These are phyloP conservation scores for Chelonus formosanus DNA, from an alignment of 2,888 invertebrate genomes.

Conservation along the genomic window DNA sequence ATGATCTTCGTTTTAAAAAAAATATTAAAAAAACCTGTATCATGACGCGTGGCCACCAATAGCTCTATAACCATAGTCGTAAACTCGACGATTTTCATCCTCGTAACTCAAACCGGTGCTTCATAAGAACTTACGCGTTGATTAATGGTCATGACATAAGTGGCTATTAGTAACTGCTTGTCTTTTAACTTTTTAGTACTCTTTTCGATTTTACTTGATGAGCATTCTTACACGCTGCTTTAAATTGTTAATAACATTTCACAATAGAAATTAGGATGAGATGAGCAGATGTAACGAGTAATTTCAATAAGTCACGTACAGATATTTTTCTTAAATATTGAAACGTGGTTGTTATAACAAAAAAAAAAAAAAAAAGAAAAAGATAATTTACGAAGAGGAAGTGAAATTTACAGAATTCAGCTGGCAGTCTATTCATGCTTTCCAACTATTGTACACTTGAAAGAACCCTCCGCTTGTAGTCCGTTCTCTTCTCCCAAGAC, in stretches of 20 bases:
- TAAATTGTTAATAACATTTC: too few species aligned
- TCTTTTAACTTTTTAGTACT: not conserved
- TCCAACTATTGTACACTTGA: slow-evolving; percentile 30
- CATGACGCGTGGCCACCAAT: slow-evolving; percentile 27
- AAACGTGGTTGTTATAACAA: slow-evolving; percentile 4
- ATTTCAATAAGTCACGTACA: too few species aligned
- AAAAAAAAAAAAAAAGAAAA: slow-evolving; percentile 8
- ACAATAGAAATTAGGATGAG: too few species aligned
- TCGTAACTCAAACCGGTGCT: slow-evolving; percentile 48
- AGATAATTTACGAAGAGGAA: too few species aligned
- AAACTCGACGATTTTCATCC: slow-evolving; percentile 51
- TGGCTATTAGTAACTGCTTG: slow-evolving; percentile 24
- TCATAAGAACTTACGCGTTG: slow-evolving; percentile 38
- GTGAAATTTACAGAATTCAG: too few species aligned
- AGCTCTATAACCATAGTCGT: slow-evolving; percentile 46
- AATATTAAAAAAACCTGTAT: slow-evolving; percentile 7
- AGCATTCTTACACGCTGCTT: too few species aligned
- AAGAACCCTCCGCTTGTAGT: slow-evolving; percentile 43
- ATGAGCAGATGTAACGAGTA: too few species aligned
- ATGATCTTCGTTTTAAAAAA: slow-evolving; percentile 5
- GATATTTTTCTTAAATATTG: not conserved
- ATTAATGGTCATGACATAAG: slow-evolving; percentile 42
- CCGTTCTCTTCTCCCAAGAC: slow-evolving; percentile 33
- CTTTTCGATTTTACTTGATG: slow-evolving; percentile 11
- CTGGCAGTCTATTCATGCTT: slow-evolving; percentile 2